Evolutionary conservation across 2,113 vertebrate genomes (phyloP).

Genomic region (Salvelinus namaycush): DNA sequence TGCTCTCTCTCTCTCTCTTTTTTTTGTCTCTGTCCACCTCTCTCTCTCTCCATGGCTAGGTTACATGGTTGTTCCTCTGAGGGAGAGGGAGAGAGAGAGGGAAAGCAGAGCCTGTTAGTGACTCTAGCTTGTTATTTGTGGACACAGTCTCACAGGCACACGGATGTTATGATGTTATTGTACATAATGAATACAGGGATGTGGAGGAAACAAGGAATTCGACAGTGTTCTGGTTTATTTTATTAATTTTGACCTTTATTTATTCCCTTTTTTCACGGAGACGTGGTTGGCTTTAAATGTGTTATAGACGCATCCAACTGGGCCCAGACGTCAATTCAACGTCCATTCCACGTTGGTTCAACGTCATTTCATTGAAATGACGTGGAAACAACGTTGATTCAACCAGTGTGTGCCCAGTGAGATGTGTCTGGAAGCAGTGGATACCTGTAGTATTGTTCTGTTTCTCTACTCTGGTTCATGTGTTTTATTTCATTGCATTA

Average conservation of each 20-base stretch:
- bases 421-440: too few relatives aligned
- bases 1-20: conserved; percentile 48
- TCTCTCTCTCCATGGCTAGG: neutral
- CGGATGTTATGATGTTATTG: conserved; percentile 21
- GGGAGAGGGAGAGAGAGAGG: too few relatives aligned
- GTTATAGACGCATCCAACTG: neutral
- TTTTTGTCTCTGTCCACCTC: conserved; percentile 25
- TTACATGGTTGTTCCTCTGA: neutral
- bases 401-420: too few relatives aligned
- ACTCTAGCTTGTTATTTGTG: neutral
- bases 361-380: too few relatives aligned
- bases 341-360: too few relatives aligned
- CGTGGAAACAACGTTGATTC: too few relatives aligned
- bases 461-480: too few relatives aligned
- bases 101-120: neutral
- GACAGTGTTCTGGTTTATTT: neutral
- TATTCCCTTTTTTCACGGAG: neutral
- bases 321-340: too few relatives aligned
- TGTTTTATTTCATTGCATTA: too few relatives aligned
- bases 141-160: neutral
- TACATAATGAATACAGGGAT: neutral
- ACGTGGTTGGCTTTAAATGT: neutral
- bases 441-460: too few relatives aligned
- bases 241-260: neutral
- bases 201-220: neutral